Evolutionary conservation across 2,888 invertebrate genomes (phyloP).

Genomic region (Xiphydria camelus): DNA sequence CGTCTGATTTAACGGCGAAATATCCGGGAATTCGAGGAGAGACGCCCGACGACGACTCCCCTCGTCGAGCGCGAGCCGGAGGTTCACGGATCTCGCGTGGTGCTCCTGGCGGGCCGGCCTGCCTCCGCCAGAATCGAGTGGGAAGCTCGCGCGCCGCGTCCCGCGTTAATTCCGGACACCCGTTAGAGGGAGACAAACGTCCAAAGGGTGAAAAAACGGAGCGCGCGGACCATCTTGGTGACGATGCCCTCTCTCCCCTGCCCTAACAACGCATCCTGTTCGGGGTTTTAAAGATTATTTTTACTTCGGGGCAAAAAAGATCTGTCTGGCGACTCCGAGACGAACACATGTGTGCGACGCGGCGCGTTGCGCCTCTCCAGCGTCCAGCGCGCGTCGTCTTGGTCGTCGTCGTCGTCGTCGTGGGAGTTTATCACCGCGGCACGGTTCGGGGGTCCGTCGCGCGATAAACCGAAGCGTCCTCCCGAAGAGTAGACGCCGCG

Average conservation of each 20-base stretch:
- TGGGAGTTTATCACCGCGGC: conserved; percentile 31
- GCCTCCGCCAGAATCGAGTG: not conserved
- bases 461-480: no score
- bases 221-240: conserved; percentile 48
- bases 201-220: conserved; percentile 55
- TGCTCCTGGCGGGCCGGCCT: not conserved
- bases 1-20: no score
- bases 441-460: not conserved
- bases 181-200: conserved; percentile 49
- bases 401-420: conserved; percentile 27
- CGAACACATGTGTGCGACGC: conserved; percentile 46
- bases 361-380: conserved; percentile 12
- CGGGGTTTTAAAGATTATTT: conserved; percentile 59
- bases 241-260: conserved; percentile 43
- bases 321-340: conserved; percentile 55
- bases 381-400: conserved; percentile 9
- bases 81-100: no score
- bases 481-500: no score
- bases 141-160: not conserved
- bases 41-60: no score
- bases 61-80: no score
- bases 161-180: conserved; percentile 52
- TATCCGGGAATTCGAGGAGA: no score
- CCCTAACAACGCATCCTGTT: conserved; percentile 55
- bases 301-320: conserved; percentile 57